A percentile compares a stretch with the other conserved stretches of the same genome.
Evolutionary conservation across 2,797 vertebrate species (phyloP).

Genomic region (Serranus cabrilla): DNA sequence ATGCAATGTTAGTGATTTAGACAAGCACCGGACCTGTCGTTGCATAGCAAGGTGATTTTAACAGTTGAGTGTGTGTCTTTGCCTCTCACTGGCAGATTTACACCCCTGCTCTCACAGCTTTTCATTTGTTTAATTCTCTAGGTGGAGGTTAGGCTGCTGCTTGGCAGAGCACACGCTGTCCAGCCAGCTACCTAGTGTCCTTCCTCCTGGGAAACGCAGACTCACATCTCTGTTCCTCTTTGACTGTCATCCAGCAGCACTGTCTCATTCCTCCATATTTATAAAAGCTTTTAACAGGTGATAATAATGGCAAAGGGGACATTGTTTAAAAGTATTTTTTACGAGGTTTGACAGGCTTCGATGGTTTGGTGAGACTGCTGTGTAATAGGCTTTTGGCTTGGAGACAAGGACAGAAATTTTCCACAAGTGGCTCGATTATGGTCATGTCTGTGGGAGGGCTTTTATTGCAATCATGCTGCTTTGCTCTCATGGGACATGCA

Average conservation of each 20-base stretch:
- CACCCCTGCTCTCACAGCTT: constrained; percentile 64
- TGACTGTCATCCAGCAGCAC: constrained; percentile 42
- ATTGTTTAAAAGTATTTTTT: constrained; percentile 30
- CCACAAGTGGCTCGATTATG: constrained; percentile 55
- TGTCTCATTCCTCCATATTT: constrained; percentile 36
- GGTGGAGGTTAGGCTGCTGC: constrained; percentile 70
- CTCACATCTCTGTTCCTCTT: constrained; percentile 43
- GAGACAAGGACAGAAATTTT: constrained; percentile 47
- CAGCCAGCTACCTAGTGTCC: constrained; percentile 47
- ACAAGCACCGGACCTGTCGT: constrained; percentile 37
- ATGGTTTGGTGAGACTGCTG: constrained; percentile 36
- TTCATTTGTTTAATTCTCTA: constrained; percentile 84
- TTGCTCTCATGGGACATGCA: constrained; percentile 60
- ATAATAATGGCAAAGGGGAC: constrained; percentile 28
- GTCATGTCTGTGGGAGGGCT: constrained; percentile 28
- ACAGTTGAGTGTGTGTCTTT: constrained; percentile 60
- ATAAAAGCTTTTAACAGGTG: constrained; percentile 40
- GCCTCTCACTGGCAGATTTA: constrained; percentile 78
- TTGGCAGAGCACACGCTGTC: constrained; percentile 67
- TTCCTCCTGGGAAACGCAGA: constrained; percentile 54
- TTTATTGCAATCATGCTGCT: constrained; percentile 60
- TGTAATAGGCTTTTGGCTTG: constrained; percentile 59
- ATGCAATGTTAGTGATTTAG: constrained; percentile 41
- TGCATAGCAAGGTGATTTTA: constrained; percentile 64
- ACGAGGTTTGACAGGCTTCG: constrained; percentile 23